Evolutionary conservation across 2,888 invertebrate genomes (phyloP).

Genomic region (Smittia sp.): DNA sequence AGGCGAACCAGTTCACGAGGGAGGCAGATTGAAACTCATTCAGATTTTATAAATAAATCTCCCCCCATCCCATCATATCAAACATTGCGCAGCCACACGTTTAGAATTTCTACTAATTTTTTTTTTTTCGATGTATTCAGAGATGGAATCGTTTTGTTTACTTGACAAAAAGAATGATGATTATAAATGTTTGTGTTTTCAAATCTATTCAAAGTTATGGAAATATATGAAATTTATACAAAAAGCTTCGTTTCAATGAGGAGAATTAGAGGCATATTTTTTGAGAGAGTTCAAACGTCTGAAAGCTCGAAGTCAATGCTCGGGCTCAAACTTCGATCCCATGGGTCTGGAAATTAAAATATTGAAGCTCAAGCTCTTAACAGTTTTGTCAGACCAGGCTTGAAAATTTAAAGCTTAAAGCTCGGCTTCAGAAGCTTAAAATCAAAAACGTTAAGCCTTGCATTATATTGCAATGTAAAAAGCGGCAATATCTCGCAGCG

Average conservation of each 20-base stretch:
- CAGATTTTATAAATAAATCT: neutral
- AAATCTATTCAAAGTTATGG: constrained; percentile 41
- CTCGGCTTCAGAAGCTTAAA: too few relatives aligned
- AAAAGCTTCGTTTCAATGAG: constrained; percentile 16
- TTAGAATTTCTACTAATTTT: constrained; percentile 7
- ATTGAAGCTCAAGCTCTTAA: too few relatives aligned
- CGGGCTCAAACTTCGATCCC: too few relatives aligned
- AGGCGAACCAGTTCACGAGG: neutral
- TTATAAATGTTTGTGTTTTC: constrained; percentile 39
- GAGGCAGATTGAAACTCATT: neutral
- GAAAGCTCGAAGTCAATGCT: too few relatives aligned
- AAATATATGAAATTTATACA: constrained; percentile 40
- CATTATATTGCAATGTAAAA: too few relatives aligned
- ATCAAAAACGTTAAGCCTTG: too few relatives aligned
- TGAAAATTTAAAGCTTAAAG: too few relatives aligned
- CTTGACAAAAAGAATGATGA: constrained; percentile 26
- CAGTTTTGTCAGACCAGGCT: too few relatives aligned
- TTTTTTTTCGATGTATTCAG: neutral
- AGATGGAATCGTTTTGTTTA: constrained; percentile 29
- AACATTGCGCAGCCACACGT: neutral
- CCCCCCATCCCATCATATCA: neutral
- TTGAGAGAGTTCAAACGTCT: too few relatives aligned
- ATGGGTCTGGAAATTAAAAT: too few relatives aligned
- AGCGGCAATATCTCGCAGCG: too few relatives aligned
- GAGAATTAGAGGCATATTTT: too few relatives aligned